Conservation (phyloP, 1,140 invertebrate genomes). For the Conus ventricosus region DNA sequence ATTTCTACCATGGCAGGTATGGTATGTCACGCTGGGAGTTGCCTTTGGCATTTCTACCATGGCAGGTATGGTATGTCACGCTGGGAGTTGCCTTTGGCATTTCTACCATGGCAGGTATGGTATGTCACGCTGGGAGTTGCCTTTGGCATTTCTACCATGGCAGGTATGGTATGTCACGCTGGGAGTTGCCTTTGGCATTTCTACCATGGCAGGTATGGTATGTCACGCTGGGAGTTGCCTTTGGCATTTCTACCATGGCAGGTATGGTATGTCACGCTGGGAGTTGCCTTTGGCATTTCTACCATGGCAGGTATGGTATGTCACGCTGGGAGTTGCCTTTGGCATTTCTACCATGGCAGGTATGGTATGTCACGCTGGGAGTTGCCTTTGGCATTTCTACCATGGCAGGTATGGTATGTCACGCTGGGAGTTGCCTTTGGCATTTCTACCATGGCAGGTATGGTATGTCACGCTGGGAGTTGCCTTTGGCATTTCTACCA, state of each 20-base stretch:
- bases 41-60: constrained; percentile 94
- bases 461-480: constrained; percentile 86
- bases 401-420: constrained; percentile 91
- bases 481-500: constrained; percentile 92
- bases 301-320: constrained; percentile 97
- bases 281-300: constrained; percentile 88
- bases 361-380: constrained; percentile 86
- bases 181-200: constrained; percentile 87
- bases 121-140: constrained; percentile 86
- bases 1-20: constrained; percentile 97
- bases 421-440: constrained; percentile 87
- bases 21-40: constrained; percentile 85
- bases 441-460: constrained; percentile 96
- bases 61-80: constrained; percentile 86
- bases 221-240: constrained; percentile 84
- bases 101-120: constrained; percentile 97
- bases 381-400: constrained; percentile 91
- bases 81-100: constrained; percentile 88
- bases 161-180: constrained; percentile 88
- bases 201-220: no score
- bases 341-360: constrained; percentile 96
- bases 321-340: constrained; percentile 85
- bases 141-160: constrained; percentile 94
- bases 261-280: constrained; percentile 88
- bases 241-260: constrained; percentile 95